phyloP scores from a whole-genome alignment of 2,113 vertebrate species.

The Saccopteryx bilineata region DNA sequence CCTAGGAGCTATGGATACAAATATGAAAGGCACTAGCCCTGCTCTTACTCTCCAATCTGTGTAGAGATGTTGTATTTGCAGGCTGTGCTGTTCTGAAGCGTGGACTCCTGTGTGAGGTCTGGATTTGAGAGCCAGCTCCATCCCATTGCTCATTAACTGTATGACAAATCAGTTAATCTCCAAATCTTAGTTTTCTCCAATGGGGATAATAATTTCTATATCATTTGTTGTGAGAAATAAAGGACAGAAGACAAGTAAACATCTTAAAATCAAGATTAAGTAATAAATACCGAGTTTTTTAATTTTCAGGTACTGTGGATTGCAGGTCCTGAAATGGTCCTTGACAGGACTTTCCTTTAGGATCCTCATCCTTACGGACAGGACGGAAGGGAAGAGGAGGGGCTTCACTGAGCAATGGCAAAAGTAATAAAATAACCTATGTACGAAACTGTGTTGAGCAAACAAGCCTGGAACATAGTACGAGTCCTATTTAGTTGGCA shows the following conservation, averaged over 20 bases:
- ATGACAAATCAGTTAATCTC: neutral
- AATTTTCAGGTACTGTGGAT: neutral
- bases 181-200: neutral
- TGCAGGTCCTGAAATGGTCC: neutral
- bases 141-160: neutral
- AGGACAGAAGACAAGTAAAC: neutral
- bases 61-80: neutral
- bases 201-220: neutral
- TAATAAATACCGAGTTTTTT: neutral
- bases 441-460: neutral
- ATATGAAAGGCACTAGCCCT: neutral
- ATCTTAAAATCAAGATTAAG: neutral
- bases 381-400: neutral
- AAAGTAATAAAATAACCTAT: neutral
- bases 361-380: neutral
- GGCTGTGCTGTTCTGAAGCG: neutral
- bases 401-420: neutral
- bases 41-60: neutral
- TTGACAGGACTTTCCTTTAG: neutral
- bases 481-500: neutral
- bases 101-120: neutral
- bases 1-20: neutral
- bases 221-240: neutral
- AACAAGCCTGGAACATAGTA: neutral
- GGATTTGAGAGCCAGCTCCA: neutral